These are phyloP conservation scores for Dolichallabes microphthalmus DNA, from an alignment of 2,113 vertebrate genomes.

Conservation along the genomic window DNA sequence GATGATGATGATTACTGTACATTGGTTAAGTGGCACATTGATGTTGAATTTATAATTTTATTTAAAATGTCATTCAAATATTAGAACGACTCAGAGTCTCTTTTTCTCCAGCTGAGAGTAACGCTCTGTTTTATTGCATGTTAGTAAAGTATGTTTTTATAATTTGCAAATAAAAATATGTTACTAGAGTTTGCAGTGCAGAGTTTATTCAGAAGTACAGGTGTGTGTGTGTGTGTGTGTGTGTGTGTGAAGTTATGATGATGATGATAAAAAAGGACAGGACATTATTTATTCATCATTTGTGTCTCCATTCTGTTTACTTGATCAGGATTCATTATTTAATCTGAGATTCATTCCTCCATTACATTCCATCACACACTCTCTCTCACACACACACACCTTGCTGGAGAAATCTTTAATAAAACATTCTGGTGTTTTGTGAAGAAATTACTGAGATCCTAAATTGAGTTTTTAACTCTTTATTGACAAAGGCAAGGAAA, in stretches of 20 bases:
- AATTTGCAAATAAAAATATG: neutral
- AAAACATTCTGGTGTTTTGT: neutral
- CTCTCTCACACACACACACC: neutral
- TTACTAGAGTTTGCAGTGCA: neutral
- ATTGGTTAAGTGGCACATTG: slow-evolving; percentile 40
- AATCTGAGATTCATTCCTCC: neutral
- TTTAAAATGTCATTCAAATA: slow-evolving; percentile 43
- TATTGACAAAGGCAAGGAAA: slow-evolving; percentile 40
- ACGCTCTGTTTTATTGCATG: neutral
- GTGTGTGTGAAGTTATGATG: neutral
- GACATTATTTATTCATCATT: neutral
- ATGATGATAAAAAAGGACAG: neutral
- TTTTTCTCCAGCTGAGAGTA: neutral
- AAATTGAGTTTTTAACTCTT: slow-evolving; percentile 29
- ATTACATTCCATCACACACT: neutral
- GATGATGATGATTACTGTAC: slow-evolving; percentile 18
- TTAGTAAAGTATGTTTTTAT: neutral
- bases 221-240: too few relatives aligned
- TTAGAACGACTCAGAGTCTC: neutral
- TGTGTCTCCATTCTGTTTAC: neutral
- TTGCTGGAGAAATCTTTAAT: neutral
- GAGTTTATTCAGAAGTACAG: neutral
- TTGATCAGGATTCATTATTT: neutral
- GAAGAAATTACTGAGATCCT: neutral
- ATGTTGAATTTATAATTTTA: slow-evolving; percentile 29